Base-by-base conservation (phyloP, 1,140 invertebrate species). In the Lysiphlebus fabarum region DNA sequence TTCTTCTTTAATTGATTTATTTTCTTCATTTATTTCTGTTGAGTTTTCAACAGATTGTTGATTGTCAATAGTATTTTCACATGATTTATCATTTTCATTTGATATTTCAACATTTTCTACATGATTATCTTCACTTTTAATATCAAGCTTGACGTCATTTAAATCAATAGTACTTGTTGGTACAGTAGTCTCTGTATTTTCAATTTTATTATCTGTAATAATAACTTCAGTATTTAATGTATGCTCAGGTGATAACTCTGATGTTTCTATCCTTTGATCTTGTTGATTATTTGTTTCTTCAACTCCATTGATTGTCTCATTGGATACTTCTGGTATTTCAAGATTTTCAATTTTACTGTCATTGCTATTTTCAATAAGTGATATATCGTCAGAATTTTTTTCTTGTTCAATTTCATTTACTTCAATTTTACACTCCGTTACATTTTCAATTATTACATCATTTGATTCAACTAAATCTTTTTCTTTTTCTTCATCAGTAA, bases 371-470 rank as follows among this genome's bases (percentile, higher is more conserved):
- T 63, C 45, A n/a, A 43, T 9, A 50, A 43, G 14, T 33, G 50
- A 12, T 12, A 43, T 40, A 33, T 4, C 41, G 1, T 33, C 53
- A 54, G 17, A 8, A 1, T 2, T 51, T 8, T n/a, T 11, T n/a
- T 51, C 47, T n/a, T 42, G 45, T 34, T 77, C 72, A 12, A 76
- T 77, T 8, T 75, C 74, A 72, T 68, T 70, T 76, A 77, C 62
- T 78, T 69, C 62, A 69, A 74, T 2, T 79, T 17, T 74, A 37
- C 75, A 77, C 64, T 83, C 81, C 26, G 79, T 68, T 11, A 75
- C 77, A 56, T 81, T 71, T 37, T 77, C 77, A 37, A 56, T 73
- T 65, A 41, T 73, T 59, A 56, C 70, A 71, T 60, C 74, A 3
- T 54, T 56, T 0, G 60, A 42, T 37, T 56, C 38, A 4, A 56